phyloP scores from a whole-genome alignment of 1,140 invertebrate genomes.

The Pogonognathellus flavescens region DNA sequence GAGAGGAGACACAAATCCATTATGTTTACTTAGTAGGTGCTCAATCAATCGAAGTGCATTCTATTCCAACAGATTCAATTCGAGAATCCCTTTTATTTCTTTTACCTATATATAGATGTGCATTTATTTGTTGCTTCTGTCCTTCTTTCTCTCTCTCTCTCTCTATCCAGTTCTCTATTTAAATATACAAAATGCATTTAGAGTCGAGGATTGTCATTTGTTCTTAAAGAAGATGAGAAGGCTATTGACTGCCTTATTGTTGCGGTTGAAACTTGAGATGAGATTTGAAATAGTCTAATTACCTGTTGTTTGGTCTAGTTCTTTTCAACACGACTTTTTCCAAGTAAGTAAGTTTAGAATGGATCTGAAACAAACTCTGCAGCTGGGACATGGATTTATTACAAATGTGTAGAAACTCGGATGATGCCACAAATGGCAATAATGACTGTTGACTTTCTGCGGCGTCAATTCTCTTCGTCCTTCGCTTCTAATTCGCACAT shows the following conservation, averaged over 20 bases:
- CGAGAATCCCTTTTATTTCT: neutral
- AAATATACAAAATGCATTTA: neutral
- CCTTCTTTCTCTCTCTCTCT: too few relatives aligned
- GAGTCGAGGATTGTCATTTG: neutral
- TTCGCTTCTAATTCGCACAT: neutral
- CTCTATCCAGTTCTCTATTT: neutral
- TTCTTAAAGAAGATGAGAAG: neutral
- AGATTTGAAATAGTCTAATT: neutral
- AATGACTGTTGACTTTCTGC: neutral
- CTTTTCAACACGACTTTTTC: too few relatives aligned
- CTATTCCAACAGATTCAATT: conserved; percentile 8
- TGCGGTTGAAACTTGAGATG: conserved; percentile 3
- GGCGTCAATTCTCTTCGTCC: neutral
- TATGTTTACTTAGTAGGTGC: neutral
- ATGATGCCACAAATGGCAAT: neutral
- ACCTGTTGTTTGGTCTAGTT: too few relatives aligned
- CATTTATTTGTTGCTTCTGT: too few relatives aligned
- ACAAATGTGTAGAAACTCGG: neutral
- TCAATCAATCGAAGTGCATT: conserved; percentile 1
- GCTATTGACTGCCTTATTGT: conserved; percentile 3
- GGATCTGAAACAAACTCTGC: too few relatives aligned
- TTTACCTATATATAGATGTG: too few relatives aligned
- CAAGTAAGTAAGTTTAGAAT: too few relatives aligned
- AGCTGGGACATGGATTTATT: too few relatives aligned
- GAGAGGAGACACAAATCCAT: neutral